Evolutionary conservation across 2,888 invertebrate species (phyloP), one percentile per base, ranked within the genome.

Genomic region (Patella ulyssiponensis): DNA sequence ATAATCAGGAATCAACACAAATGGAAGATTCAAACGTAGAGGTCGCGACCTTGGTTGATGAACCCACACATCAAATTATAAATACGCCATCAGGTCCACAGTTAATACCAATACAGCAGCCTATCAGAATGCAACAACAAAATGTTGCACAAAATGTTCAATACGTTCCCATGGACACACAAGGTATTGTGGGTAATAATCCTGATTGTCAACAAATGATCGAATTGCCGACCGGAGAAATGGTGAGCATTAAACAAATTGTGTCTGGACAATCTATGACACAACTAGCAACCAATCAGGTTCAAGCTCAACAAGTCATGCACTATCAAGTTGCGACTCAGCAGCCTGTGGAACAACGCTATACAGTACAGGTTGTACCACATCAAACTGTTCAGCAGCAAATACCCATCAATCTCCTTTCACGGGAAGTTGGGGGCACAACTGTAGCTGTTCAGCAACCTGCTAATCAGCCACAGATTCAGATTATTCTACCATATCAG

Each of bases 401-500:
- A 14, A 51, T 53, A 17, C 73, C 20, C 20, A 53, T 69, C 70
- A 58, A n/a, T 23, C 23, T 64, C 12, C 74, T 52, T 9, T 56
- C 52, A 17, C 17, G 73, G 73, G 44, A 20, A n/a, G 53, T 17
- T 1, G 44, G 44, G 44, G 44, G 44, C 9, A 44, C 44, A 44
- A 44, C 44, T 44, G 44, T 44, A 44, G 44, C 44, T 9, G 44
- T 44, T 44, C 44, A 44, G 44, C 44, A 44, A 7, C 44, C 44
- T 1, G 9, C 64, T 5, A n/a, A 27, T 71, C 71, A 71, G 14
- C 69, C 79, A 0, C 80, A 83, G 71, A 80, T 81, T 9, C 82
- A 81, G 71, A 81, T 82, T 51, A 77, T 82, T 17, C 75, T 82
- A 33, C 81, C 83, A 7, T 74, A 74, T 7, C 20, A 56, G 73